Percentiles rank a stretch among this genome's conserved stretches.
Conservation (phyloP, 2,888 invertebrate species). For the Phortica magna region DNA sequence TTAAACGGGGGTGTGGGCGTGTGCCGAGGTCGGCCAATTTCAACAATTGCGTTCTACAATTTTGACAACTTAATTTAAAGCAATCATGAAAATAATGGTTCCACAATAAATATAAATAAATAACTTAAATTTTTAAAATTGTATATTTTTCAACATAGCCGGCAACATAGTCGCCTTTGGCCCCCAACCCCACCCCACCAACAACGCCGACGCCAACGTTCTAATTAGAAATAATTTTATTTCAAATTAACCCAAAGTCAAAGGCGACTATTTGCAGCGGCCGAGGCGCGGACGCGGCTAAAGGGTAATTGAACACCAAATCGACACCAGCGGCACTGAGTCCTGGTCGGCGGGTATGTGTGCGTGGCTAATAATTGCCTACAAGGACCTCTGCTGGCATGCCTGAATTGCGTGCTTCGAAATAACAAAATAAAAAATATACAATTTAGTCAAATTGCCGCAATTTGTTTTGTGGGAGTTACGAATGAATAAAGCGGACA, state of each 20-base stretch:
- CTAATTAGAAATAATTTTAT: conserved; percentile 30
- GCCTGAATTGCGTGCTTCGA: conserved; percentile 56
- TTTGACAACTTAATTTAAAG: neutral
- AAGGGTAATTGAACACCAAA: conserved; percentile 24
- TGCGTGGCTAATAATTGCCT: conserved; percentile 55
- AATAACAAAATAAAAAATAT: conserved; percentile 12
- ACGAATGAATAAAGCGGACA: conserved; percentile 30
- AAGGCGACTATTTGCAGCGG: conserved; percentile 22
- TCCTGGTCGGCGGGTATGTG: conserved; percentile 50
- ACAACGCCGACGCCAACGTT: neutral
- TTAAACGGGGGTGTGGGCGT: neutral
- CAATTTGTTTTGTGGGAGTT: conserved; percentile 52
- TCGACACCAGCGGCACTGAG: neutral
- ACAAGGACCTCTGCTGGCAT: conserved; percentile 28
- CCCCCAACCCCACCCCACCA: neutral
- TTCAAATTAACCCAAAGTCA: conserved; percentile 37
- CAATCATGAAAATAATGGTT: neutral
- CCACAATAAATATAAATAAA: neutral
- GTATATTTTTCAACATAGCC: neutral
- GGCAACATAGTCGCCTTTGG: neutral
- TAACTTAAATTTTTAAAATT: neutral
- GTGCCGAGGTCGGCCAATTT: neutral
- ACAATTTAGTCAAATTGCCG: conserved; percentile 59
- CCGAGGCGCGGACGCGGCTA: neutral
- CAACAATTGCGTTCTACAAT: neutral